Base-by-base conservation (phyloP, 1,140 invertebrate species). In the Antheraea pernyi region DNA sequence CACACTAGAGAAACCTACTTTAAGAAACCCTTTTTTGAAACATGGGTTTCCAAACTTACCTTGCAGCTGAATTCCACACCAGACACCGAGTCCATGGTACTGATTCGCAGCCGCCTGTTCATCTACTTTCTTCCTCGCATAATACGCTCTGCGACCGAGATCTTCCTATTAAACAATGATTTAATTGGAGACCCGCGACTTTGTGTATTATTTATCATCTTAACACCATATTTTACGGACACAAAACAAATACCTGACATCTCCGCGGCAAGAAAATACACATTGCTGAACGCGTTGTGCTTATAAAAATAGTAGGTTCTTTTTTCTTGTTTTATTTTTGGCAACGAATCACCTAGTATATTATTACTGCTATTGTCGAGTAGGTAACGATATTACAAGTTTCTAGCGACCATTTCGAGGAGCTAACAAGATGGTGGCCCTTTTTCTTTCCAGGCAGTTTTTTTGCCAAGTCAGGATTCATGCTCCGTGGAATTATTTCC, bases 51-150 rank as follows among this genome's bases (percentile, higher is more conserved):
- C 11, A 3, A 16, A 53, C 46, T 7, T 71, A 89, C 89, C 89
- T 81, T 91, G 89, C 60, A 91, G 9, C 48, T 86, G 80, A 16
- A 94, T 91, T 61, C 95, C 94, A 76, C 95, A 95, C 95, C 95
- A 96, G 7, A 96, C 91, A 0, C 95, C 95, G 16, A 94, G 93
- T 0, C 95, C 95, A 74, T 94, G 95, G 82, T 96, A 96, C 66
- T 91, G 83, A 59, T 91, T 91, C 5, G 80, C 87, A 11, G 91
- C 78, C n/a, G 93, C 88, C 65, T 93, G 89, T 58, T 94, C 92
- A 53, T 94, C 91, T 48, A 93, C 90, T 67, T 93, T 94, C 66
- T 94, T 93, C 71, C 92, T 88, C 2, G 93, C 92, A 81, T 94
- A 95, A 78, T 94, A 96, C 48, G 96, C 94, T 10, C 93, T 92